These are phyloP conservation scores for Hypolimnas misippus DNA, from an alignment of 2,888 invertebrate species.

Conservation along the genomic window DNA sequence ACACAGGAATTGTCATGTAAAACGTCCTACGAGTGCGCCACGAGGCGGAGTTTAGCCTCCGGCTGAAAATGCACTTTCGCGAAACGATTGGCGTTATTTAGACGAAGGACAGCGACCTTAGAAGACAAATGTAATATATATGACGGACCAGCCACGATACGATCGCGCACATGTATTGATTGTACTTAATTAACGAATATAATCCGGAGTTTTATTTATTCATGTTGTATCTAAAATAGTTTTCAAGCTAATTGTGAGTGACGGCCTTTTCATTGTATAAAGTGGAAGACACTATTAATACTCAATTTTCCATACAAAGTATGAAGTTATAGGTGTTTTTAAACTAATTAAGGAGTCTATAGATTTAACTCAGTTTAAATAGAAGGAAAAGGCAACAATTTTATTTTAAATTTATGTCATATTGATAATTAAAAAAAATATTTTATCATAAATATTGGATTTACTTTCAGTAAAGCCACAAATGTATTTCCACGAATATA, in stretches of 20 bases:
- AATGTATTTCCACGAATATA: too few species aligned
- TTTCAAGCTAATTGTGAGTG: not conserved
- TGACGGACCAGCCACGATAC: not conserved
- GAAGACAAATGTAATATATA: not conserved
- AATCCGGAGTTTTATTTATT: not conserved
- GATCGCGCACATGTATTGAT: not conserved
- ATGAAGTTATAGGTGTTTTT: too few species aligned
- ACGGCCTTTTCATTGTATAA: not conserved
- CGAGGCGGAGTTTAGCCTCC: slow-evolving; percentile 63
- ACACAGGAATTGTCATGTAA: slow-evolving; percentile 80
- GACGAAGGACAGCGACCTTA: slow-evolving; percentile 32
- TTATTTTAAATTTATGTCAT: too few species aligned
- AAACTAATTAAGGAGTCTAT: too few species aligned
- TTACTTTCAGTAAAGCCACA: too few species aligned
- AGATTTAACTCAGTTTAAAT: too few species aligned
- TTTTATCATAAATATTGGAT: too few species aligned
- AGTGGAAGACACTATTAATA: too few species aligned
- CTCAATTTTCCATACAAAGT: too few species aligned
- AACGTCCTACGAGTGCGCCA: slow-evolving; percentile 64
- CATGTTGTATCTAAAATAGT: not conserved
- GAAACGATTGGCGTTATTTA: slow-evolving; percentile 77
- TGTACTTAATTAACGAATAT: not conserved
- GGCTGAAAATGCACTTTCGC: slow-evolving; percentile 81
- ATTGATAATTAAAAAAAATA: too few species aligned
- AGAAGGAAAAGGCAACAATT: too few species aligned